phyloP scores from a whole-genome alignment of 2,888 invertebrate species.

The Orthosia gothica region DNA sequence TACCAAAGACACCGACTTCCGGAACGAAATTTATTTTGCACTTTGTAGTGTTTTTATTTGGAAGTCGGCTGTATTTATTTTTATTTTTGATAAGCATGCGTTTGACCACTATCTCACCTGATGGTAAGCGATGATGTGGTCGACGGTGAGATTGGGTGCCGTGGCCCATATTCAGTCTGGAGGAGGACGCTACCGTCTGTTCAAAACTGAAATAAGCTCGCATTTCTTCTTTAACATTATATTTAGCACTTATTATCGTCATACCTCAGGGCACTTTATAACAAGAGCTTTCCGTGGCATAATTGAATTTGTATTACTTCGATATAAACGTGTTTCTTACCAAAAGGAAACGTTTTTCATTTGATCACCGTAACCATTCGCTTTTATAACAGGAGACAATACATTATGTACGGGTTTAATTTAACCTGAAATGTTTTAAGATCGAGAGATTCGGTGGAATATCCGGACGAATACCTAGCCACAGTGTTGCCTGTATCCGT shows the following conservation, averaged over 20 bases:
- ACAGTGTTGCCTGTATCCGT: constrained; percentile 19
- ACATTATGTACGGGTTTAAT: constrained; percentile 18
- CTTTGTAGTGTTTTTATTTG: too few species aligned
- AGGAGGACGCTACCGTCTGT: neutral
- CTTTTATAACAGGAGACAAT: constrained; percentile 11
- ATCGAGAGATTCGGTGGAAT: constrained; percentile 6
- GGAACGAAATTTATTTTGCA: too few species aligned
- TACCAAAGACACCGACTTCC: too few species aligned
- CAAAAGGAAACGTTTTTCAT: constrained; percentile 26
- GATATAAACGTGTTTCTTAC: neutral
- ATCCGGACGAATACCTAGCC: constrained; percentile 4
- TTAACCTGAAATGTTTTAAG: constrained; percentile 10
- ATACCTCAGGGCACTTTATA: constrained; percentile 41
- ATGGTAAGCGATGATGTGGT: too few species aligned
- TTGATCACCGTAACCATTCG: constrained; percentile 21
- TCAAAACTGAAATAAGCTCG: neutral
- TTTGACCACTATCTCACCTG: too few species aligned
- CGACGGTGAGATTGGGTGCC: too few species aligned
- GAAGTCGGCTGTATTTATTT: too few species aligned
- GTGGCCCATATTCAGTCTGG: too few species aligned
- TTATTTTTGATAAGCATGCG: too few species aligned
- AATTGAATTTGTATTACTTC: constrained; percentile 22
- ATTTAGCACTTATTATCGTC: constrained; percentile 16
- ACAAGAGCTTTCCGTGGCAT: constrained; percentile 17
- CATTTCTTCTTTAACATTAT: constrained; percentile 1